phyloP scores from a whole-genome alignment of 2,113 vertebrate genomes.

The Sander vitreus region DNA sequence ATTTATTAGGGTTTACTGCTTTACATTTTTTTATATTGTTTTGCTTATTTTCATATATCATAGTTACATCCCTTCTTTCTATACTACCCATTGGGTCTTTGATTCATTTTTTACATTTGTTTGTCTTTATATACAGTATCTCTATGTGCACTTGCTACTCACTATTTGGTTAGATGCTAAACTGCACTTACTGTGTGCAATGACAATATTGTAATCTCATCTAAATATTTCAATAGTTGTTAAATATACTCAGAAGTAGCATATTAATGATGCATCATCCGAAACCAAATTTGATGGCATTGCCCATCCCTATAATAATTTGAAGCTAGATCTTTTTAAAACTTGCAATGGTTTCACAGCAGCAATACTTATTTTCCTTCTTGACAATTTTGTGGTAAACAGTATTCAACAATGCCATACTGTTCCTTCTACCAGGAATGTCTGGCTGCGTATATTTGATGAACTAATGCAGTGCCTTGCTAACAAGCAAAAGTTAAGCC shows the following conservation, averaged over 20 bases:
- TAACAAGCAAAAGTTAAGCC: neutral
- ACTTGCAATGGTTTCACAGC: neutral
- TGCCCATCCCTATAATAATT: neutral
- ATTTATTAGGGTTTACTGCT: too few relatives aligned
- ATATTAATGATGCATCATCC: neutral
- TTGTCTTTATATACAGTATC: neutral
- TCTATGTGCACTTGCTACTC: neutral
- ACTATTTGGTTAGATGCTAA: neutral
- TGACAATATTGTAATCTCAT: neutral
- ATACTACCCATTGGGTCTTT: neutral
- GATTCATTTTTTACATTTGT: neutral
- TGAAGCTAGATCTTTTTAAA: neutral
- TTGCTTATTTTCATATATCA: neutral
- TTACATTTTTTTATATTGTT: neutral
- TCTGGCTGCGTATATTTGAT: neutral
- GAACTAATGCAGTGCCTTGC: neutral
- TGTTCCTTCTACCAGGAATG: neutral
- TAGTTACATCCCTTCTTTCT: neutral
- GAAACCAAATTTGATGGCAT: neutral
- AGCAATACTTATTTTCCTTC: neutral
- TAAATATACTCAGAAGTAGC: neutral
- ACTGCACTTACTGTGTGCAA: neutral
- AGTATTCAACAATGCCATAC: neutral
- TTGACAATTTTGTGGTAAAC: neutral
- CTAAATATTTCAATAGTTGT: neutral